phyloP scores from a whole-genome alignment of 2,113 vertebrate species.

The Procapra przewalskii region DNA sequence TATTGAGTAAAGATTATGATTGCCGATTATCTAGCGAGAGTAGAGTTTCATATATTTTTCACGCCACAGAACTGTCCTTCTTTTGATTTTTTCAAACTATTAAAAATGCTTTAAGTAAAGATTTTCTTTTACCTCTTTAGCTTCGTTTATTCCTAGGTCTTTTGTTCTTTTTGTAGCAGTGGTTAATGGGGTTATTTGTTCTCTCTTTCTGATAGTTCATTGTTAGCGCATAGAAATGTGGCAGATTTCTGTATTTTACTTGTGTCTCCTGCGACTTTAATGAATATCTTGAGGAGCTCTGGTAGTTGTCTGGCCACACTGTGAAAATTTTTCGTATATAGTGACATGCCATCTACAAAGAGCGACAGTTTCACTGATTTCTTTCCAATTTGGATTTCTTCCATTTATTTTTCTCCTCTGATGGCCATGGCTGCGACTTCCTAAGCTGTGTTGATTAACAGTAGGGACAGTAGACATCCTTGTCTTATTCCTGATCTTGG shows the following conservation, averaged over 20 bases:
- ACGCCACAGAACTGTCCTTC: neutral
- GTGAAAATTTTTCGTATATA: rapidly evolving
- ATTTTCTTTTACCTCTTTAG: neutral
- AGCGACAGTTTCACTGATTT: neutral
- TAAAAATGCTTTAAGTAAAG: neutral
- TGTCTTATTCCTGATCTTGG: neutral
- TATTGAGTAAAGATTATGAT: neutral
- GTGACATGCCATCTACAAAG: neutral
- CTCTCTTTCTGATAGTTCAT: neutral
- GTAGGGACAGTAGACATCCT: neutral
- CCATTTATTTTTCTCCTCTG: neutral
- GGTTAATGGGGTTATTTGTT: neutral
- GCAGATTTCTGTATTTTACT: neutral
- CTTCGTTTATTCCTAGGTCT: too few species aligned
- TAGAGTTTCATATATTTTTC: neutral
- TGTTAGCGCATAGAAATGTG: neutral
- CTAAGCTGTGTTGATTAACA: too few species aligned
- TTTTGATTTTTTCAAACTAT: neutral
- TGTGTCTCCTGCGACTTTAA: neutral
- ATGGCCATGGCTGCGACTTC: neutral
- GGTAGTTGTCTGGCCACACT: neutral
- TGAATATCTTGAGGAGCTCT: neutral
- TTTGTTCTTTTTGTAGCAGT: neutral
- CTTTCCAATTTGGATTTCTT: neutral
- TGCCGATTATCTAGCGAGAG: rapidly evolving